A percentile compares a stretch with the other conserved stretches of the same genome.
These are phyloP conservation scores for Scolopax mira DNA, from an alignment of 2,113 vertebrate species.

Conservation along the genomic window DNA sequence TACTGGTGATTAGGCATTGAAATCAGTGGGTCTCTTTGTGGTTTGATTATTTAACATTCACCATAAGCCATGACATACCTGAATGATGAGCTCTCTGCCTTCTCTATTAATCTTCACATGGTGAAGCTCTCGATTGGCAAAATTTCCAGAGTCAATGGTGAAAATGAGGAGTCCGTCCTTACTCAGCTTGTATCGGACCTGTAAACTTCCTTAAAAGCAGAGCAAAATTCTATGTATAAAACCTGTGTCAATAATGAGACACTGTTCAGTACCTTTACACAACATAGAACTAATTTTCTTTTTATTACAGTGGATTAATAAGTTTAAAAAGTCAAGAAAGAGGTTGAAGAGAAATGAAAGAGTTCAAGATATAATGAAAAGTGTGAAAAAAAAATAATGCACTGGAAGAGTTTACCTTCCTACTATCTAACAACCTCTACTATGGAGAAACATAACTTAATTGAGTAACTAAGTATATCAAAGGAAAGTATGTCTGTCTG, in stretches of 20 bases:
- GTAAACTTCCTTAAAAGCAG: slow-evolving; percentile 87
- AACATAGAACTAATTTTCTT: not conserved
- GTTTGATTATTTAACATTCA: not conserved
- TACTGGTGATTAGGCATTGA: rapidly evolving
- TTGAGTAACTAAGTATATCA: not conserved
- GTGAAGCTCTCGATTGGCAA: slow-evolving; percentile 88
- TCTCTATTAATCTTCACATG: slow-evolving; percentile 86
- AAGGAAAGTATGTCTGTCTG: not conserved
- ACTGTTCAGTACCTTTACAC: not conserved
- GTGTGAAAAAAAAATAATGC: not conserved
- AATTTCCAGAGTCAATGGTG: slow-evolving; percentile 78
- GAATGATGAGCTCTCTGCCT: slow-evolving; percentile 83
- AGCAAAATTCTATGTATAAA: slow-evolving; percentile 8
- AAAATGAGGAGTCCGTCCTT: slow-evolving; percentile 84
- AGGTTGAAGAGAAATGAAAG: not conserved
- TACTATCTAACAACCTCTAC: not conserved
- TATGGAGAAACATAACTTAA: not conserved
- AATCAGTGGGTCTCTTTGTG: not conserved
- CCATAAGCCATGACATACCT: slow-evolving; percentile 75
- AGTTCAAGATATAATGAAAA: not conserved
- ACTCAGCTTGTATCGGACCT: slow-evolving; percentile 89
- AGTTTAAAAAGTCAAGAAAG: not conserved
- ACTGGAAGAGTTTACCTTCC: not conserved
- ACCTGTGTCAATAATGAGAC: not conserved
- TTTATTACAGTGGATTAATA: not conserved